Evolutionary conservation across 2,113 vertebrate species (phyloP).

Genomic region (Coturnix japonica): DNA sequence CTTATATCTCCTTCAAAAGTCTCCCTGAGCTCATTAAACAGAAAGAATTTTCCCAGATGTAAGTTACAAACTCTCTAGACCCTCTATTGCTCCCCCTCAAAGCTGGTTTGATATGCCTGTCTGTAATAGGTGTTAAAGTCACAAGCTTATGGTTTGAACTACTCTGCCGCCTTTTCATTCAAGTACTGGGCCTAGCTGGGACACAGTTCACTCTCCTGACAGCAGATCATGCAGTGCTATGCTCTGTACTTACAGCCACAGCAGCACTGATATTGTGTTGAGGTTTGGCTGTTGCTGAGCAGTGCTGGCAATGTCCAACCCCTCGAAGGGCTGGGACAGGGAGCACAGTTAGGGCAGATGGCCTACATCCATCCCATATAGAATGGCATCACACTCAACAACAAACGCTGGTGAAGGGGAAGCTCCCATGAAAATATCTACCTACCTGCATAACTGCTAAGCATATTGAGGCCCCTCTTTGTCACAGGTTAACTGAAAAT

Average conservation of each 20-base stretch:
- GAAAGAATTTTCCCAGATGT: rapidly evolving
- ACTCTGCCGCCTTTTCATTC: background rate
- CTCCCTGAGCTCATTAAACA: background rate
- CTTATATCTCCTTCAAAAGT: background rate
- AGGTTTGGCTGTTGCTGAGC: background rate
- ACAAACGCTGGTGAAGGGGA: background rate
- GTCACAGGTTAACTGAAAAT: too few species aligned
- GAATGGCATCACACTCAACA: background rate
- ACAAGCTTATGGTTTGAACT: background rate
- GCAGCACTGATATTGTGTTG: background rate
- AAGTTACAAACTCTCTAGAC: background rate
- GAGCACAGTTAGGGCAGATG: background rate
- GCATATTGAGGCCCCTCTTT: background rate
- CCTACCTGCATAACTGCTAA: background rate
- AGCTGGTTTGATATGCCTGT: background rate
- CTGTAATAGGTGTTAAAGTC: background rate
- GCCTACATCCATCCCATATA: background rate
- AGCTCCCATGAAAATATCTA: background rate
- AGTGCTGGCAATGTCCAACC: background rate
- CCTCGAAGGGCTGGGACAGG: too few species aligned
- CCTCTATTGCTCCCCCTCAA: background rate
- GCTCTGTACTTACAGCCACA: too few species aligned
- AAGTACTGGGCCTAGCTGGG: background rate
- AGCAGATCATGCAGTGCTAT: background rate
- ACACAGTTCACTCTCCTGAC: background rate